phyloP scores from a whole-genome alignment of 1,140 invertebrate species.

The Panagrolaimus sp. region DNA sequence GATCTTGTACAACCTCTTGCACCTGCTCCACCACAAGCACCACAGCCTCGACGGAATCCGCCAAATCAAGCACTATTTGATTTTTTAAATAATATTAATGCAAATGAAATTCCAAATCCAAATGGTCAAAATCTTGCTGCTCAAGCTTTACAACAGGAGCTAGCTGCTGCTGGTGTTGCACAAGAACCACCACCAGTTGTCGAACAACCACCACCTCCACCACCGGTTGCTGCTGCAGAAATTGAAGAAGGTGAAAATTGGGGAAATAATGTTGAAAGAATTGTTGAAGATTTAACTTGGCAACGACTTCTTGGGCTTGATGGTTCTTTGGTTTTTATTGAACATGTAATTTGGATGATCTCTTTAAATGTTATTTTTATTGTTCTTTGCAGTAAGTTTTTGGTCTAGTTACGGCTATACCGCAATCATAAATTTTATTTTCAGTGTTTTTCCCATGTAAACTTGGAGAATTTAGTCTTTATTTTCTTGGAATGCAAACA shows the following conservation, averaged over 20 bases:
- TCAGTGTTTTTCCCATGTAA: constrained; percentile 92
- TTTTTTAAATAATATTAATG: not conserved
- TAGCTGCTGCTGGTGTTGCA: not conserved
- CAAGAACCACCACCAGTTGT: not conserved
- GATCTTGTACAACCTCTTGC: not conserved
- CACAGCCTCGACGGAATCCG: too few relatives aligned
- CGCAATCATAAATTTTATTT: constrained; percentile 6
- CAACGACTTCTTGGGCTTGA: constrained; percentile 88
- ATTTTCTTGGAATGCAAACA: constrained; percentile 71
- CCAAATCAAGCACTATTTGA: not conserved
- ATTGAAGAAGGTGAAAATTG: constrained; percentile 41
- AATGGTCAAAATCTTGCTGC: not conserved
- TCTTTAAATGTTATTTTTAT: constrained; percentile 94
- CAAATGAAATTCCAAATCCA: not conserved
- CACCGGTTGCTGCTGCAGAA: constrained; percentile 21
- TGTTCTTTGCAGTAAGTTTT: constrained; percentile 65
- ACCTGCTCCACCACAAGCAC: not conserved
- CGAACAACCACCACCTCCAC: not conserved
- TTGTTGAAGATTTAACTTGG: constrained; percentile 95
- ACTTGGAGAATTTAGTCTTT: constrained; percentile 78
- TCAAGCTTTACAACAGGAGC: not conserved
- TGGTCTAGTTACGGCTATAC: constrained; percentile 16
- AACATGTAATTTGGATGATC: constrained; percentile 98
- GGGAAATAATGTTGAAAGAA: constrained; percentile 80
- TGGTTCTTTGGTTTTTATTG: constrained; percentile 89